These are phyloP conservation scores for Pedicia rivosa DNA, from an alignment of 2,888 invertebrate species.

Conservation along the genomic window DNA sequence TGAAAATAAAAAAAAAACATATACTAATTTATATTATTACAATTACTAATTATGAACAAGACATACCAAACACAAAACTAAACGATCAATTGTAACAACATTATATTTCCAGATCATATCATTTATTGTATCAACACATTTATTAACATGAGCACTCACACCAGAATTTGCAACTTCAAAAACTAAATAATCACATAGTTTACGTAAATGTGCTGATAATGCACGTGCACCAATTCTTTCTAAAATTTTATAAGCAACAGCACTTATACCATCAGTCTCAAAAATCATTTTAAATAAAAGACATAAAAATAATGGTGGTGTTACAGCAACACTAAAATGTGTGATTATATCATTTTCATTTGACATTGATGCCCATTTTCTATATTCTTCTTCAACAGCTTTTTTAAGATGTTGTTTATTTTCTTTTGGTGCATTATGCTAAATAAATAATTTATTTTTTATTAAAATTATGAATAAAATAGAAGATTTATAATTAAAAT, in stretches of 20 bases:
- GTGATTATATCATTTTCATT: conserved; percentile 93
- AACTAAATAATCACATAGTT: conserved; percentile 88
- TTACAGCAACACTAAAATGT: conserved; percentile 88
- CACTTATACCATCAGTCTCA: conserved; percentile 83
- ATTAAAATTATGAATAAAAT: no score
- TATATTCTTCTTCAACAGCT: conserved; percentile 87
- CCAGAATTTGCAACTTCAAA: conserved; percentile 83
- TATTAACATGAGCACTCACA: conserved; percentile 78
- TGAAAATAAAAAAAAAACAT: conserved; percentile 38
- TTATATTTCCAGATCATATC: conserved; percentile 98
- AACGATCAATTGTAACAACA: conserved; percentile 84
- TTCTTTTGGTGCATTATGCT: conserved; percentile 69
- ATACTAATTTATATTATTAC: conserved; percentile 32
- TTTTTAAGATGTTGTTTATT: conserved; percentile 84
- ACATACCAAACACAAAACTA: conserved; percentile 83
- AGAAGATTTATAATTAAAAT: no score
- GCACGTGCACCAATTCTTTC: conserved; percentile 88
- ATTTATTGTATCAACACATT: conserved; percentile 88
- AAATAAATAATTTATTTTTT: no score
- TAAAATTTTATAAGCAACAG: conserved; percentile 89
- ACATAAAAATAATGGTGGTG: conserved; percentile 81
- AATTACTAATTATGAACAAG: no score
- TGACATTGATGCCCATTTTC: conserved; percentile 93
- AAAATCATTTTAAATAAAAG: conserved; percentile 90
- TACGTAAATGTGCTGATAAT: conserved; percentile 77